Conservation (phyloP, 2,113 vertebrate species). For the Austrofundulus limnaeus region DNA sequence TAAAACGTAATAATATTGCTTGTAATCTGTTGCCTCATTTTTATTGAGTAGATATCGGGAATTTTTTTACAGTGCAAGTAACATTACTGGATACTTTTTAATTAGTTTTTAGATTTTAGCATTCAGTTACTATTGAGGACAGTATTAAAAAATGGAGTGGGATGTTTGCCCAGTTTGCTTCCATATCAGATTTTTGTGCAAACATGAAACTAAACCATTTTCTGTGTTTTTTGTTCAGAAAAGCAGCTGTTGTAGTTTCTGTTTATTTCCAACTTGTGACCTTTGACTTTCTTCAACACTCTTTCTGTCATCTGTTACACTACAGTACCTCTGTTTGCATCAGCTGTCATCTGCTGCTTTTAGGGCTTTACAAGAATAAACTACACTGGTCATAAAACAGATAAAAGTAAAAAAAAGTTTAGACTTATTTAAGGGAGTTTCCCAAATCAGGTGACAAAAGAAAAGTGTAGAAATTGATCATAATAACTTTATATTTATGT, state of each 20-base stretch:
- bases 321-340: conserved; percentile 69
- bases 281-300: conserved; percentile 68
- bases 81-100: too few species aligned
- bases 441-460: conserved; percentile 29
- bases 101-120: too few species aligned
- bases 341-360: conserved; percentile 73
- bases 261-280: conserved; percentile 75
- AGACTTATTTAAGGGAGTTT: conserved; percentile 67
- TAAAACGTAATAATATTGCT: too few species aligned
- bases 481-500: conserved; percentile 11
- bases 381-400: conserved; percentile 77
- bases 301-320: conserved; percentile 69
- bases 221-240: conserved; percentile 1
- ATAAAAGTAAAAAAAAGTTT: conserved; percentile 54
- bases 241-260: conserved; percentile 48
- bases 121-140: too few species aligned
- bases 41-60: too few species aligned
- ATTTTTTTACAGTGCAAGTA: too few species aligned
- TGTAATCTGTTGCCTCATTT: too few species aligned
- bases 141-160: too few species aligned
- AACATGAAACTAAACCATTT: conserved; percentile 13
- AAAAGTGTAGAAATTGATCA: conserved; percentile 3
- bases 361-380: conserved; percentile 79
- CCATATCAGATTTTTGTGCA: background rate
- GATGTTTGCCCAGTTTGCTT: too few species aligned